Evolutionary conservation across 2,797 vertebrate species (phyloP).

Genomic region (Neomorphus geoffroyi): DNA sequence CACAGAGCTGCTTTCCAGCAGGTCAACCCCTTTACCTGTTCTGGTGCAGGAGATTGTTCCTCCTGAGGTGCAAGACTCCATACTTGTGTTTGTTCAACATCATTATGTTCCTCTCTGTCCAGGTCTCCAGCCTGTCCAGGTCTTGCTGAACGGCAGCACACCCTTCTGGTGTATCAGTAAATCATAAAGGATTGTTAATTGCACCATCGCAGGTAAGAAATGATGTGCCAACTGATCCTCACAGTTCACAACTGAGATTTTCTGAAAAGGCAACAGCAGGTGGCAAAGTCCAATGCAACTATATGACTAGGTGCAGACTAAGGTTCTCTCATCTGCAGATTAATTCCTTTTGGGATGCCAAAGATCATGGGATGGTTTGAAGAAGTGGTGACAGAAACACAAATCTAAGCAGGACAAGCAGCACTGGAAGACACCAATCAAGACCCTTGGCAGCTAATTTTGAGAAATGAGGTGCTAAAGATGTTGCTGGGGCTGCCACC

Average conservation of each 20-base stretch:
- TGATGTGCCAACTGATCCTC: accelerated
- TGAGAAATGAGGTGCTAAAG: accelerated
- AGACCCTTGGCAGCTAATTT: neutral
- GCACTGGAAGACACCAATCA: neutral
- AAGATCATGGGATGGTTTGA: neutral
- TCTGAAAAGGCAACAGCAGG: neutral
- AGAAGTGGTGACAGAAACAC: neutral
- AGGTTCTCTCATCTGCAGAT: neutral
- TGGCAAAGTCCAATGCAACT: neutral
- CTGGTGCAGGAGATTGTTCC: too few species aligned
- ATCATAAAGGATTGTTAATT: neutral
- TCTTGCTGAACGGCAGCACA: too few species aligned
- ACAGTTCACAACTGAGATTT: neutral
- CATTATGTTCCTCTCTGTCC: too few species aligned
- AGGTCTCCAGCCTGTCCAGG: too few species aligned
- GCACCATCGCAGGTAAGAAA: accelerated
- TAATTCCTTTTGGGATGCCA: neutral
- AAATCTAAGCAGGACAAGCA: neutral
- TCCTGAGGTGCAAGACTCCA: too few species aligned
- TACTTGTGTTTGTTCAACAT: too few species aligned
- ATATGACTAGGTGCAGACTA: neutral
- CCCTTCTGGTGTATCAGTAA: too few species aligned
- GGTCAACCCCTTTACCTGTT: too few species aligned
- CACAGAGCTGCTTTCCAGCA: neutral
- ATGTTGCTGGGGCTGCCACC: neutral